Conservation (phyloP, 64 coral and sea anemone species). For the Montipora sp. region DNA sequence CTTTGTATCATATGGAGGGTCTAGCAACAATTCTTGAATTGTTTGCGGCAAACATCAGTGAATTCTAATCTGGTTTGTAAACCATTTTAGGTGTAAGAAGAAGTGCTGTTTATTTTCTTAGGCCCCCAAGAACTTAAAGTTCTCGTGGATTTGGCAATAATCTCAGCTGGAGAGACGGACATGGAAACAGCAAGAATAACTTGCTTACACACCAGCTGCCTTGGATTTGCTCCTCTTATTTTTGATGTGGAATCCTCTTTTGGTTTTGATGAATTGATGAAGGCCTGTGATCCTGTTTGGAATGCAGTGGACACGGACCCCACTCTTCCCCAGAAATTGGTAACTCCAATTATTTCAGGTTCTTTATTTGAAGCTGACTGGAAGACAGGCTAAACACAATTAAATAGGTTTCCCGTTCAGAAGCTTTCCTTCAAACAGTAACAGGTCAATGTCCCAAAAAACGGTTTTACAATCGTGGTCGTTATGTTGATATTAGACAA, state of each 20-base stretch:
- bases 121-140: slow-evolving; percentile 75
- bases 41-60: background rate
- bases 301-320: slow-evolving; percentile 68
- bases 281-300: slow-evolving; percentile 74
- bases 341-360: background rate
- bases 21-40: background rate
- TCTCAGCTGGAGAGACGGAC: slow-evolving; percentile 80
- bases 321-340: slow-evolving; percentile 70
- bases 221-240: slow-evolving; percentile 75
- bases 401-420: no score
- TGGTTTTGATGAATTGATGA: slow-evolving; percentile 77
- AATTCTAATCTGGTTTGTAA: background rate
- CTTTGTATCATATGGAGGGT: no score
- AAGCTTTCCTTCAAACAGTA: no score
- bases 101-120: background rate
- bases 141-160: slow-evolving; percentile 87
- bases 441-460: no score
- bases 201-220: slow-evolving; percentile 75
- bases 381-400: no score
- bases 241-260: slow-evolving; percentile 46
- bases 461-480: no score
- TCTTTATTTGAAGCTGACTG: background rate
- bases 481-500: no score
- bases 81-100: background rate
- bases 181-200: slow-evolving; percentile 73